These are phyloP conservation scores for Muscina levida DNA, from an alignment of 2,888 invertebrate genomes.

Conservation along the genomic window DNA sequence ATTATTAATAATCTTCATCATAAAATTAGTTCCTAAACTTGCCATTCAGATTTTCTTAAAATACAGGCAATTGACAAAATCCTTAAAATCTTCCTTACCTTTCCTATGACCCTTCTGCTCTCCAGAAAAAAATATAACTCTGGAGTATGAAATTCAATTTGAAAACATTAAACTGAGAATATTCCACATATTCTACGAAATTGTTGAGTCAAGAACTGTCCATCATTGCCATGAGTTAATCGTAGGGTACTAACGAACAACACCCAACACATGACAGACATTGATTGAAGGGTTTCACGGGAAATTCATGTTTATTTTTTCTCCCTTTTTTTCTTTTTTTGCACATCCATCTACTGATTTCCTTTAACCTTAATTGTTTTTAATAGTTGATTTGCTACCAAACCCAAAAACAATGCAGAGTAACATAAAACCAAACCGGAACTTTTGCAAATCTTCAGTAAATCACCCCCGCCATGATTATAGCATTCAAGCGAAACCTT, in stretches of 20 bases:
- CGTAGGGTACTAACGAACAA: slow-evolving; percentile 6
- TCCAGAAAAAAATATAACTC: too few species aligned
- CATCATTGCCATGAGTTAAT: too few species aligned
- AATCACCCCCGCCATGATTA: slow-evolving; percentile 7
- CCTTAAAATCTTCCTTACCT: too few species aligned
- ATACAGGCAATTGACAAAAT: too few species aligned
- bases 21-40: too few species aligned
- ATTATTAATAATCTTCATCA: too few species aligned
- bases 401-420: slow-evolving; percentile 13
- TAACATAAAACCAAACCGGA: background rate
- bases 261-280: slow-evolving; percentile 55
- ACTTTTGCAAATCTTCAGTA: background rate
- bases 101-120: too few species aligned
- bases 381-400: slow-evolving; percentile 19
- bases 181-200: too few species aligned
- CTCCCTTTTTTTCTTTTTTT: slow-evolving; percentile 27
- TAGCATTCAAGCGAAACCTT: slow-evolving; percentile 17
- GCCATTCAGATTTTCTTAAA: too few species aligned
- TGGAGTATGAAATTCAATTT: too few species aligned
- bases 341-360: slow-evolving; percentile 19
- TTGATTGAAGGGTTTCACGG: slow-evolving; percentile 65
- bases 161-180: too few species aligned
- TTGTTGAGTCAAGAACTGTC: too few species aligned
- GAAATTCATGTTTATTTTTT: background rate
- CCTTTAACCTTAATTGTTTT: slow-evolving; percentile 37